Conservation (phyloP, 2,113 vertebrate species). For the Tachycineta bicolor region DNA sequence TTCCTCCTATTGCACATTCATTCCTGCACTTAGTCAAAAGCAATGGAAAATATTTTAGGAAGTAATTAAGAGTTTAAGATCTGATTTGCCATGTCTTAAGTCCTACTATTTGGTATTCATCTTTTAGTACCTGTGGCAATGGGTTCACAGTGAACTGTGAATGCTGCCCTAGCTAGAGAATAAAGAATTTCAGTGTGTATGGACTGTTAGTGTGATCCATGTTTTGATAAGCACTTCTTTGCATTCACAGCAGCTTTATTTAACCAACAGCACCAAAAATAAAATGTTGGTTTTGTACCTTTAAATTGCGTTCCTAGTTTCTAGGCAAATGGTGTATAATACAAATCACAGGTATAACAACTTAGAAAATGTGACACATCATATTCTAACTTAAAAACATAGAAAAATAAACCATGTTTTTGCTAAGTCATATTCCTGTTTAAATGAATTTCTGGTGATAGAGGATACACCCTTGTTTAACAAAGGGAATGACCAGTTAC, state of each 20-base stretch:
- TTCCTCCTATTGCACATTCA: neutral
- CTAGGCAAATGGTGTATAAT: neutral
- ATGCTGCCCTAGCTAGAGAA: neutral
- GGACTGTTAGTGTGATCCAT: neutral
- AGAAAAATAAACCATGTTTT: neutral
- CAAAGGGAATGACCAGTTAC: neutral
- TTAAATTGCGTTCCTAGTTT: neutral
- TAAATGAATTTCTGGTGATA: neutral
- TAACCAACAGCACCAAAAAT: neutral
- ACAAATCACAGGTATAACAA: neutral
- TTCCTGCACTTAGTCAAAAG: neutral
- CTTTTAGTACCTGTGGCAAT: neutral
- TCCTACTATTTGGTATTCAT: neutral
- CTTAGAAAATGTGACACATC: neutral
- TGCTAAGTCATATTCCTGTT: neutral
- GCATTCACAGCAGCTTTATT: neutral
- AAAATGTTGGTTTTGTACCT: neutral
- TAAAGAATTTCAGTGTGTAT: neutral
- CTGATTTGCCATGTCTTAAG: neutral
- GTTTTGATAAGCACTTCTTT: neutral
- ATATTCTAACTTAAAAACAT: neutral
- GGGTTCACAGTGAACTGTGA: neutral
- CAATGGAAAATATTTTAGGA: neutral
- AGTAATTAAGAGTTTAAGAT: neutral
- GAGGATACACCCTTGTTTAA: neutral